Evolutionary conservation across 2,113 vertebrate species (phyloP).

Genomic region (Zapus hudsonius): DNA sequence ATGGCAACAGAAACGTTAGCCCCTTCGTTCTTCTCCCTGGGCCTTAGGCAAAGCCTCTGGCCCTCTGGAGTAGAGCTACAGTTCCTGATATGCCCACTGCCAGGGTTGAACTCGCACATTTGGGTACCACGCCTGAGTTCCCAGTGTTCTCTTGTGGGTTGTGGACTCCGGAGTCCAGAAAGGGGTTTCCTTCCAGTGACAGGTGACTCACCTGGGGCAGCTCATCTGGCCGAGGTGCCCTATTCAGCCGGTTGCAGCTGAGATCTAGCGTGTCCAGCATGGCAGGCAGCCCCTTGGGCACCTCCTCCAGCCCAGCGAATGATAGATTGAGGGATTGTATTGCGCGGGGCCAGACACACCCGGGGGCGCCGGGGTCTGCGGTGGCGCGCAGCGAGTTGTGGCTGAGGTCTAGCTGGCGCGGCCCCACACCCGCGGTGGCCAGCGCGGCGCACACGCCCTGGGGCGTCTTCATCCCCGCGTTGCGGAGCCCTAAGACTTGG

Average conservation of each 20-base stretch:
- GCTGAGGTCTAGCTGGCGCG: constrained; percentile 81
- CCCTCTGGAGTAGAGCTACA: constrained; percentile 24
- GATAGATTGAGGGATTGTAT: constrained; percentile 82
- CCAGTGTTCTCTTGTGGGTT: not conserved
- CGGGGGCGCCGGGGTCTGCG: not conserved
- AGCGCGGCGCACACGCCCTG: constrained; percentile 64
- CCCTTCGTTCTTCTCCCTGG: not conserved
- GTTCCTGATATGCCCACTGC: constrained; percentile 45
- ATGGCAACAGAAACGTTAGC: not conserved
- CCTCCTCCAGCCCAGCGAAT: constrained; percentile 60
- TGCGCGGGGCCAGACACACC: constrained; percentile 80
- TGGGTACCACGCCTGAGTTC: not conserved
- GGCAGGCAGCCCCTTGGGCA: constrained; percentile 76
- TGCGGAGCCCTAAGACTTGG: constrained; percentile 76
- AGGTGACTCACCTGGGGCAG: constrained; percentile 77
- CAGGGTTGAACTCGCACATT: not conserved
- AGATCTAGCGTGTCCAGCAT: constrained; percentile 81
- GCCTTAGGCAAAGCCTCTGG: constrained; percentile 6
- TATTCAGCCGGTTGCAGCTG: constrained; percentile 82
- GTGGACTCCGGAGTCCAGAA: not conserved
- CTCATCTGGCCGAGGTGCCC: constrained; percentile 60
- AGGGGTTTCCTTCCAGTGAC: constrained; percentile 80
- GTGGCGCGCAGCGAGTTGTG: constrained; percentile 76
- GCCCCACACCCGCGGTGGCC: not conserved
- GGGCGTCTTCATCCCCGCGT: constrained; percentile 58